Conservation (phyloP, 2,888 invertebrate species). For the Choreutis nemorana region DNA sequence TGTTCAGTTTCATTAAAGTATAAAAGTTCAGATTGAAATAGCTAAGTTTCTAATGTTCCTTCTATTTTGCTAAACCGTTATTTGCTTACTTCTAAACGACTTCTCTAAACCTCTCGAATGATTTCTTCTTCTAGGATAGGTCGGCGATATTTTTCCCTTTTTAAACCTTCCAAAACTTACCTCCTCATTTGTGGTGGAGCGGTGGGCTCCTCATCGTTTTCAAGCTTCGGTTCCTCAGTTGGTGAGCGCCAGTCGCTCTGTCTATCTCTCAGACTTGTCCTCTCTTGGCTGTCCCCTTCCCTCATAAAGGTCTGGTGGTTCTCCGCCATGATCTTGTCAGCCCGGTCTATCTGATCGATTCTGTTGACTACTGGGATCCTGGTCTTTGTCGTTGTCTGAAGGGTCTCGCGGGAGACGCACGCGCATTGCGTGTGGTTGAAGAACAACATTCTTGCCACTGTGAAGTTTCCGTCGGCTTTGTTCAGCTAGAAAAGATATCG, state of each 20-base stretch:
- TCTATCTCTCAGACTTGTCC: conserved; percentile 14
- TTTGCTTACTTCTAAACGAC: too few relatives aligned
- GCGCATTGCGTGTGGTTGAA: conserved; percentile 53
- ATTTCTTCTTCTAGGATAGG: conserved; percentile 8
- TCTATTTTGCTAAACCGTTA: too few relatives aligned
- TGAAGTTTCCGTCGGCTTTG: conserved; percentile 33
- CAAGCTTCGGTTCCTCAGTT: conserved; percentile 29
- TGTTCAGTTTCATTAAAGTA: too few relatives aligned
- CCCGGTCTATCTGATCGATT: neutral
- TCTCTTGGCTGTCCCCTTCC: conserved; percentile 13
- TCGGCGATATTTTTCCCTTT: conserved; percentile 5
- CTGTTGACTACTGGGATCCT: conserved; percentile 12
- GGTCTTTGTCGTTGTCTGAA: conserved; percentile 22
- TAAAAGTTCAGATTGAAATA: too few relatives aligned
- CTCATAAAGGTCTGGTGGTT: conserved; percentile 3
- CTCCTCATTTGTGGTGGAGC: conserved; percentile 41
- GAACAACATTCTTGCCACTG: conserved; percentile 37
- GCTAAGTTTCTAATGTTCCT: too few relatives aligned
- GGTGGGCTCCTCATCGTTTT: conserved; percentile 32
- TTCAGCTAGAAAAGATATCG: conserved; percentile 36
- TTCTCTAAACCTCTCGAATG: too few relatives aligned
- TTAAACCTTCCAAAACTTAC: too few relatives aligned
- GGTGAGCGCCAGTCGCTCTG: conserved; percentile 31
- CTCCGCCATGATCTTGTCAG: conserved; percentile 6
- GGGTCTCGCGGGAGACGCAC: conserved; percentile 37